Evolutionary conservation across 2,113 vertebrate species (phyloP), one percentile per base, ranked within the genome.

Genomic region (Microtus richardsoni): DNA sequence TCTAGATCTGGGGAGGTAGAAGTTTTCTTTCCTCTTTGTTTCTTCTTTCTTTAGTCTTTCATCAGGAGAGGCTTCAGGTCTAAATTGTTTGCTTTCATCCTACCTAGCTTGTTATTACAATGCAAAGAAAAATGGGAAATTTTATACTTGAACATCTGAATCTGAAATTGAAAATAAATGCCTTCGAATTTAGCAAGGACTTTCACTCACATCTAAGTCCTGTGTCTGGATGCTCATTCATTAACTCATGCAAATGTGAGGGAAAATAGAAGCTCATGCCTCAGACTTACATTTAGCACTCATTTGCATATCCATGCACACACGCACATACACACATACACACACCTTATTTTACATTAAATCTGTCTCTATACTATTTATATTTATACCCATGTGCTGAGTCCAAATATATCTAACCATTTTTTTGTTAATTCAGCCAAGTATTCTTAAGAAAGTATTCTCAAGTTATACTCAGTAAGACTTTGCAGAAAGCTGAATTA

Each of bases 331-430:
- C 4, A 54, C 14, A 94, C 95, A 97, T 93, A 88, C 28, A 90
- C 75, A 91, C 93, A 97, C 97, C 90, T 96, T 96, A 96, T 97
- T 97, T 96, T 97, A 95, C 90, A 97, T 97, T 96, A 97, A 97
- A 97, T 97, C 94, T 96, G 96, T 96, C 90, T 96, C 94, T 82
- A 77, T 93, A 91, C 95, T 96, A 97, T 97, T 95, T 97, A 97
- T 97, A 97, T 96, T 94, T 97, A 96, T 97, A 93, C 49, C 93
- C 96, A 93, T 97, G 96, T 97, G 96, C 93, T 92, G 73, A 92
- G 73, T 91, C 95, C 96, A 97, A 91, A 95, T 96, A 97, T 97
- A 95, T 95, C 89, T 96, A 92, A 66, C 62, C 86, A 84, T 74
- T 75, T 75, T 39, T 39, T 54, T 54, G 68, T 97, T 97, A 96